Base-by-base conservation (phyloP, 2,888 invertebrate genomes). In the Dione juno region DNA sequence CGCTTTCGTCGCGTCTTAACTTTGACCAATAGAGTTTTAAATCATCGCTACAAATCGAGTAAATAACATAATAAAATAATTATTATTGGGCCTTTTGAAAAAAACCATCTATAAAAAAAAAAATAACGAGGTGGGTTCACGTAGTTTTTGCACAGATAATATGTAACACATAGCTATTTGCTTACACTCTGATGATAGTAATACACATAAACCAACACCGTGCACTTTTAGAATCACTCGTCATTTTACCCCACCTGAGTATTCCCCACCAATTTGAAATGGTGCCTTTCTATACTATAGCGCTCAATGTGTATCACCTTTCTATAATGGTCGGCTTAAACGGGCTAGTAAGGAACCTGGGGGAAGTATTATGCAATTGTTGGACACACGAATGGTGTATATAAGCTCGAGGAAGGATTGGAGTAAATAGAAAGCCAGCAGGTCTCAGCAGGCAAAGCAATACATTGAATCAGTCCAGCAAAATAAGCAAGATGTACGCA, bases 401-500 rank as follows among this genome's bases (percentile, higher is more conserved):
- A 90, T 88, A 90, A 90, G 88, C 86, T 86, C 84, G 87, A 78
- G 77, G 84, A 79, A 65, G 84, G 84, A 80, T 81, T 77, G 77
- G 80, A 81, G 74, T 80, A 82, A 85, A 84, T 84, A 90, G 87
- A 90, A 89, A 90, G 88, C 84, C 83, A 89, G 80, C 81, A 85
- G 88, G 84, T 74, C 84, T 84, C 83, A 77, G 74, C 83, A 86
- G 81, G 77, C 82, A 81, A 84, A 87, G 86, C 86, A 86, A 85
- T 82, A 80, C 78, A 83, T 77, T 78, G 80, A 82, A 86, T 89
- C 91, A 90, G 88, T 90, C 91, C 92, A 92, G 92, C 92, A 80
- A 83, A 80, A 76, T 79, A 84, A 83, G 82, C 87, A 92, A 88
- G 84, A 92, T 92, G 92, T 90, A 90, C 92, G 87, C 92, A 75